These are phyloP conservation scores for Leptinotarsa peninsularis DNA, from an alignment of 2,888 invertebrate genomes.

Conservation along the genomic window DNA sequence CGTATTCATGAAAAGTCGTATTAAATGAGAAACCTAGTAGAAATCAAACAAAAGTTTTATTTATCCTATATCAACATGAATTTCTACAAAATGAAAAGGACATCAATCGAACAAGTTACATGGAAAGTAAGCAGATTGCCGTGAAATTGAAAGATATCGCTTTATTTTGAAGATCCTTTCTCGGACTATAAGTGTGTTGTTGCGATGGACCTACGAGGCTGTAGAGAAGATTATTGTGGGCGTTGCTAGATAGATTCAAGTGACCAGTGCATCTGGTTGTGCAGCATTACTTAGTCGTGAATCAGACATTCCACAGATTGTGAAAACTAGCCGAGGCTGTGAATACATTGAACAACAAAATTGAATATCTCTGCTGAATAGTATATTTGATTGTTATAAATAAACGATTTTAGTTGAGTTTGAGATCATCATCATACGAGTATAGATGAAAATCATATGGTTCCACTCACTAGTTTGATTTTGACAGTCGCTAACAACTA, in stretches of 20 bases:
- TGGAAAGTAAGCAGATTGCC: no score
- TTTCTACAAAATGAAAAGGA: no score
- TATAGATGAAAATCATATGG: no score
- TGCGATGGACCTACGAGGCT: neutral
- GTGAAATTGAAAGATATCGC: neutral
- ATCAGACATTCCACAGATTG: constrained; percentile 37
- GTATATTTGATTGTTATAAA: neutral
- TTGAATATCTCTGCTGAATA: neutral
- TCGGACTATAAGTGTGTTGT: neutral
- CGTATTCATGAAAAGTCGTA: no score
- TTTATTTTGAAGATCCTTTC: neutral
- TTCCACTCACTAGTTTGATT: no score
- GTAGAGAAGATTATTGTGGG: neutral
- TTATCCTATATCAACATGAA: no score
- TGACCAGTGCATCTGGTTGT: constrained; percentile 41
- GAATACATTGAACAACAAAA: neutral
- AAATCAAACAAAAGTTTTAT: no score
- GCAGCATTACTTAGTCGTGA: constrained; percentile 38
- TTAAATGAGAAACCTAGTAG: no score
- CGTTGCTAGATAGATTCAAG: constrained; percentile 36
- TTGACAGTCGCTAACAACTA: no score
- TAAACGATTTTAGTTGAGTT: no score
- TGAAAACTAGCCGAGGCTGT: neutral
- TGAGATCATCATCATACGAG: no score
- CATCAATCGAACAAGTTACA: no score